Evolutionary conservation across 2,113 vertebrate genomes (phyloP).

Genomic region (Ceyx margarethae): DNA sequence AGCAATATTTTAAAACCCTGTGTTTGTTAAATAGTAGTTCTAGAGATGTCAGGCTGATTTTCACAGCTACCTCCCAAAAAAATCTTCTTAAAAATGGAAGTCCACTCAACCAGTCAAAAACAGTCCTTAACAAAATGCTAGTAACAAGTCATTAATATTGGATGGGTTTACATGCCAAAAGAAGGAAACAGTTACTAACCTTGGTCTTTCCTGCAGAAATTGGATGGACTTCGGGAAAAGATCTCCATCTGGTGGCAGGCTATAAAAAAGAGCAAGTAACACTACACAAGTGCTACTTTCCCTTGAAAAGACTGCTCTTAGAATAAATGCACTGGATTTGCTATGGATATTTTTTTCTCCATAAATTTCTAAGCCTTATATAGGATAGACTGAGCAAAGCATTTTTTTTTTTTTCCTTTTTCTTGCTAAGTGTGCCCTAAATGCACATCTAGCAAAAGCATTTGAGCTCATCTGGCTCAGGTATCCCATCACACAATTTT

Average conservation of each 20-base stretch:
- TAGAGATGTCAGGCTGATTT: background rate
- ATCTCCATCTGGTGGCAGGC: conserved; percentile 63
- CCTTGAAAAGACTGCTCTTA: background rate
- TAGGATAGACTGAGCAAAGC: background rate
- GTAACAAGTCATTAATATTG: background rate
- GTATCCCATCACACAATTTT: fast-evolving
- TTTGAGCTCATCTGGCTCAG: background rate
- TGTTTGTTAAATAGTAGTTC: background rate
- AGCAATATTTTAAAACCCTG: background rate
- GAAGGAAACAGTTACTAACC: background rate
- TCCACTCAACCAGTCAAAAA: fast-evolving
- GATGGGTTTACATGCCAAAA: background rate
- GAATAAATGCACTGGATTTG: background rate
- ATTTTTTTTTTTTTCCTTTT: background rate
- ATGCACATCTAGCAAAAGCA: background rate
- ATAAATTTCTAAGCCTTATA: background rate
- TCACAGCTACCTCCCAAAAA: background rate
- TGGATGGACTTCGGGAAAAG: conserved; percentile 41
- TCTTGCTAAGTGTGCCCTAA: background rate
- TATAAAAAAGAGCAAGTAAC: background rate
- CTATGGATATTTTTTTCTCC: background rate
- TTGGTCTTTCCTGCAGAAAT: background rate
- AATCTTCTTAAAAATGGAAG: background rate
- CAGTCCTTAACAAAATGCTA: background rate
- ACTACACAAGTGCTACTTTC: fast-evolving